Evolutionary conservation across 1,140 invertebrate species (phyloP).

Genomic region (Caenorhabditis remanei): DNA sequence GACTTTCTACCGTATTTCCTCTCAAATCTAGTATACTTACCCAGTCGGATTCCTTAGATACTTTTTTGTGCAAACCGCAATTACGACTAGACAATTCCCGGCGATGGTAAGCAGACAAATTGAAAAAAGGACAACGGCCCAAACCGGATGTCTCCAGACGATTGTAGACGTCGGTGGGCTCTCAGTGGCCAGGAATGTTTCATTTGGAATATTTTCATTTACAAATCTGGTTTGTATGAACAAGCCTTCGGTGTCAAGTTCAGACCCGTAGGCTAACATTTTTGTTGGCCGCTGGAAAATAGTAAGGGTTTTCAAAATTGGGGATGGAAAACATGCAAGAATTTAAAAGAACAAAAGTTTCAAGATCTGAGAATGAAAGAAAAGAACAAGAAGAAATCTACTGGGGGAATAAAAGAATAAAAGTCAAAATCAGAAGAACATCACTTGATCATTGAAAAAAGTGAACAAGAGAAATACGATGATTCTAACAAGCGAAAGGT

Average conservation of each 20-base stretch:
- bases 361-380: neutral
- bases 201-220: neutral
- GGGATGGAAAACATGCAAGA: no score
- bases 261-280: conserved; percentile 29
- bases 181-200: neutral
- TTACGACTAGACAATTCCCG: conserved; percentile 76
- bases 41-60: conserved; percentile 76
- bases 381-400: no score
- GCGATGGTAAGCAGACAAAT: conserved; percentile 74
- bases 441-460: neutral
- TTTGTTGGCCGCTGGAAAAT: neutral
- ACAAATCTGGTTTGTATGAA: neutral
- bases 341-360: neutral
- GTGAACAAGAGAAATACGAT: neutral
- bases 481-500: neutral
- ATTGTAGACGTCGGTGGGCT: neutral
- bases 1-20: no score
- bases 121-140: conserved; percentile 45
- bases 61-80: conserved; percentile 77
- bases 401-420: no score
- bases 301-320: neutral
- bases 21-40: neutral
- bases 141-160: conserved; percentile 54
- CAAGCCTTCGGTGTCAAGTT: neutral
- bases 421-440: no score